Evolutionary conservation across 2,797 vertebrate species (phyloP).

Genomic region (Margarornis squamiger): DNA sequence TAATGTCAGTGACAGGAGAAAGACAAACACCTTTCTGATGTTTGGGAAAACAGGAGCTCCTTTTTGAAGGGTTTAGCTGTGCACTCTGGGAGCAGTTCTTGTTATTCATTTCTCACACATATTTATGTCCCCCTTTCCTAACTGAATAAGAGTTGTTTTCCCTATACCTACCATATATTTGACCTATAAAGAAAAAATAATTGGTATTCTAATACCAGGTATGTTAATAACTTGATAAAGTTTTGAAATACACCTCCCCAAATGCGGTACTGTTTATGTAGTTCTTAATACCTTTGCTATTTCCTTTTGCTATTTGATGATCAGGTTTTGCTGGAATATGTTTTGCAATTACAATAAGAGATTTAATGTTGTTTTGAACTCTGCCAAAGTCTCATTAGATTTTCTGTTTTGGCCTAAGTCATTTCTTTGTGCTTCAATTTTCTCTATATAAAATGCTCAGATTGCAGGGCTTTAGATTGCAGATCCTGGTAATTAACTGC

Average conservation of each 20-base stretch:
- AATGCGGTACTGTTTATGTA: not conserved
- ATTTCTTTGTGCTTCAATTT: slow-evolving; percentile 56
- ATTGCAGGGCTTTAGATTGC: slow-evolving; percentile 35
- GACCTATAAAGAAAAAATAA: not conserved
- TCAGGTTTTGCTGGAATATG: slow-evolving; percentile 34
- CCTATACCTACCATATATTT: not conserved
- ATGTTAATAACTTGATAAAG: slow-evolving; percentile 1
- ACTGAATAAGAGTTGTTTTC: not conserved
- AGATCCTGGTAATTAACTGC: slow-evolving; percentile 63
- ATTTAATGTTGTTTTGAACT: slow-evolving; percentile 57
- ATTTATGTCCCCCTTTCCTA: not conserved
- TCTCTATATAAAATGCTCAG: slow-evolving; percentile 39
- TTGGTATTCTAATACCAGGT: not conserved
- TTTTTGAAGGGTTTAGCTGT: not conserved
- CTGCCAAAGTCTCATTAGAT: slow-evolving; percentile 55
- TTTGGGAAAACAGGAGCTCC: not conserved
- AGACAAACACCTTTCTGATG: not conserved
- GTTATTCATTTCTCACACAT: not conserved
- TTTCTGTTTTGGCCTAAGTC: slow-evolving; percentile 37
- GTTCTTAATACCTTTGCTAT: slow-evolving; percentile 8
- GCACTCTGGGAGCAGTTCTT: not conserved
- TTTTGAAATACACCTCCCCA: not conserved
- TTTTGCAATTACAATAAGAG: slow-evolving; percentile 53
- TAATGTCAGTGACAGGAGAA: not conserved
- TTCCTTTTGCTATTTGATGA: slow-evolving; percentile 28